Base-by-base conservation (phyloP, 2,888 invertebrate genomes). In the Apodemia hepburni region DNA sequence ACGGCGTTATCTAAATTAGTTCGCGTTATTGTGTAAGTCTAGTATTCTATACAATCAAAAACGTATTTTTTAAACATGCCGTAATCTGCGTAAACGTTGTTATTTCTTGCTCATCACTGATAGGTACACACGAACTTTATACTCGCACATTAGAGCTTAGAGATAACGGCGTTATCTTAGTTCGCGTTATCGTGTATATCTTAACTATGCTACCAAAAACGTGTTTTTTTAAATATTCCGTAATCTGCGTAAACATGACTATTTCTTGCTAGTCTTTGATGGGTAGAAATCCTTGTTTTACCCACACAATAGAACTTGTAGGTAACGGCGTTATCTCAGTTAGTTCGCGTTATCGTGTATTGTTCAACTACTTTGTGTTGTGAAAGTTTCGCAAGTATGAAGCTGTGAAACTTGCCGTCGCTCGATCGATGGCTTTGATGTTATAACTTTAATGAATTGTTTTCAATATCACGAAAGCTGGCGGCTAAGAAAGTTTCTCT, bases 281-380 rank as follows among this genome's bases (percentile, higher is more conserved):
- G 54, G 5, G 54, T 22, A 54, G 15, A 54, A 27, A 54, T 15
- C 54, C 54, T 49, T 18, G 27, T 18, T 12, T 15, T 27, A 54
- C 54, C 18, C 18, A 3, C 54, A 54, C 54, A 54, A 54, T 54
- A 54, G 54, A 54, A 22, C 54, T 22, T 15, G 11, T 42, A 64
- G 62, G 66, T 60, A 66, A 68, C 60, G 61, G 58, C 60, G 64
- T 68, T 71, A 69, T 69, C 71, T 67, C 58, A 42, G 58, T 51
- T 60, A 67, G 68, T 68, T 66, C 62, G 66, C 64, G 66, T 68
- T 71, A 69, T 69, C 69, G 68, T 63, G 35, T 67, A 66, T 65
- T 65, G 66, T 65, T 66, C 60, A n/a, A 42, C 62, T 61, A 54
- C 54, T 54, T 27, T 54, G 54, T 54, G 27, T 54, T 54, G 12